Evolutionary conservation across 2,113 vertebrate species (phyloP).

Genomic region (Callaeas wilsoni): DNA sequence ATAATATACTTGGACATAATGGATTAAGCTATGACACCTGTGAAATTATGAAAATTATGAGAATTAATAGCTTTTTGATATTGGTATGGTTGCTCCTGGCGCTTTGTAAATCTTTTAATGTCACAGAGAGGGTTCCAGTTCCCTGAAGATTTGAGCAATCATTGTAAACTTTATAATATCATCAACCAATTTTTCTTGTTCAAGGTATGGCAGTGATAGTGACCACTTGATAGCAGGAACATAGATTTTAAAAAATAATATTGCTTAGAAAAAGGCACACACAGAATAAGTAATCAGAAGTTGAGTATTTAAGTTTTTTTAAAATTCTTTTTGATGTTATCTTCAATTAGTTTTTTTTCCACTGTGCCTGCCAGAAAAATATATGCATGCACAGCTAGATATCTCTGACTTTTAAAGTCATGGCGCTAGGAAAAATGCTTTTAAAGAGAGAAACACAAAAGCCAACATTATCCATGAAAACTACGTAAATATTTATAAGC

Average conservation of each 20-base stretch:
- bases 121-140: not conserved
- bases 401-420: slow-evolving; percentile 30
- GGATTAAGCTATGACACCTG: slow-evolving; percentile 32
- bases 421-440: slow-evolving; percentile 31
- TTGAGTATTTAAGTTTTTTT: not conserved
- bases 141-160: not conserved
- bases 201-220: not conserved
- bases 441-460: slow-evolving; percentile 37
- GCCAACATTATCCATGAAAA: slow-evolving; percentile 13
- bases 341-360: not conserved
- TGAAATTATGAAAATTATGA: slow-evolving; percentile 33
- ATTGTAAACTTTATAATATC: not conserved
- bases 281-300: not conserved
- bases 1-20: not conserved
- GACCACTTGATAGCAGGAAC: not conserved
- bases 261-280: not conserved
- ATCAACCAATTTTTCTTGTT: not conserved
- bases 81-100: not conserved
- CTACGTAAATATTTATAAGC: slow-evolving; percentile 40
- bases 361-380: slow-evolving; percentile 40
- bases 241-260: not conserved
- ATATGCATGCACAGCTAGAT: slow-evolving; percentile 32
- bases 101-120: slow-evolving; percentile 18
- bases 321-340: not conserved
- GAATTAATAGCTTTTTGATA: slow-evolving; percentile 28